Base-by-base conservation (phyloP, 2,113 vertebrate genomes). In the Elephantulus edwardii region DNA sequence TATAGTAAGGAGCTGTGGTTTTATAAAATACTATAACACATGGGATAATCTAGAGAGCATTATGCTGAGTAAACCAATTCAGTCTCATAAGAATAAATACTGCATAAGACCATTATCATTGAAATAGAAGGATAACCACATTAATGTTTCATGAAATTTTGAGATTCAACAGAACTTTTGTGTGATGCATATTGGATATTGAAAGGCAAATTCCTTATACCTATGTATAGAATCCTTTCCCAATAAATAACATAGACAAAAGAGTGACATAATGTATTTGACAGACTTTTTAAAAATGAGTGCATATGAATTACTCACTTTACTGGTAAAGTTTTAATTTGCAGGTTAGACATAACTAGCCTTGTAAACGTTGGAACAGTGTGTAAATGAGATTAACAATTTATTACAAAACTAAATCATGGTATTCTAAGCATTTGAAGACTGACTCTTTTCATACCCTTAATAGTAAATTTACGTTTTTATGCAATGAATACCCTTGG, bases 391-490 rank as follows among this genome's bases (percentile, higher is more conserved):
- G 74, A 24, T 1, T 9, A 93, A 75, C 91, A 94, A 2, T 93
- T 96, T 97, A 85, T 90, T 96, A 94, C 93, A 13, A 91, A 92
- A 52, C 64, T 77, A 75, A 81, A 95, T 52, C 8, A 71, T 58
- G 81, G 17, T 76, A 48, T 94, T 64, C 95, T 95, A 96, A 96
- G 82, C 80, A 96, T 97, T 94, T 91, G 64, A 95, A 94, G 83
- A 93, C 74, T 89, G 75, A 83, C 95, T 94, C 88, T 93, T 97
- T 96, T 94, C 91, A 95, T 90, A 56, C 3, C 83, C 75, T 95
- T 96, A 88, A 95, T 94, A 96, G 96, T 96, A 96, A 96, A 97
- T 97, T 96, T 88, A 93, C 81, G 97, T 96, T 89, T 96, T 95
- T 70, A 76, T 88, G 82, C 90, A 95, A 14, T 78, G 44, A 95